Evolutionary conservation across 2,113 vertebrate genomes (phyloP).

Genomic region (Bolborhynchus lineola): DNA sequence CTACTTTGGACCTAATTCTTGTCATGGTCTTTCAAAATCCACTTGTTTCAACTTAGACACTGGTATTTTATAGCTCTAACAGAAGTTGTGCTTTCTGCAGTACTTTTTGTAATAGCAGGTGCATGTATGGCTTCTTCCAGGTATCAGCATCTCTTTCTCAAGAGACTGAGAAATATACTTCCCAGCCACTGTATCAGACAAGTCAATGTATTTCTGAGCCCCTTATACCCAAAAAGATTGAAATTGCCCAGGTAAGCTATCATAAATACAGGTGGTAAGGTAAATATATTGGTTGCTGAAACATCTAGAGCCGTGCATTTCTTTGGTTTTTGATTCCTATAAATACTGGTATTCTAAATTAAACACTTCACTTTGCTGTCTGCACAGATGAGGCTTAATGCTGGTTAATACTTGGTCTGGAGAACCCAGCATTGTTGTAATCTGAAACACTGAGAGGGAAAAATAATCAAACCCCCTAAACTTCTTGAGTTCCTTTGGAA

Average conservation of each 20-base stretch:
- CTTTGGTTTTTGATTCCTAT: neutral
- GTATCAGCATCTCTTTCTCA: conserved; percentile 18
- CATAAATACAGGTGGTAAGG: neutral
- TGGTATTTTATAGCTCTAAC: neutral
- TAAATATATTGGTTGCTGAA: neutral
- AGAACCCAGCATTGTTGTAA: neutral
- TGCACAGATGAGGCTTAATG: neutral
- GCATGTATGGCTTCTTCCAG: conserved; percentile 4
- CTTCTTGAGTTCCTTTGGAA: neutral
- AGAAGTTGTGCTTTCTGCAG: neutral
- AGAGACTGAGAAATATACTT: conserved; percentile 67
- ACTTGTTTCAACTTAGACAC: neutral
- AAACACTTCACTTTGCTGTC: neutral
- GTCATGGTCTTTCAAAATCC: neutral
- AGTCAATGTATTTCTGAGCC: conserved; percentile 44
- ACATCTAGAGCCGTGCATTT: neutral
- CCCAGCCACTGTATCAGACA: conserved; percentile 67
- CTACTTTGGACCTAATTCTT: neutral
- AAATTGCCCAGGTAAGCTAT: conserved; percentile 52
- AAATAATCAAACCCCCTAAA: neutral
- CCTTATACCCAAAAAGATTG: conserved; percentile 54
- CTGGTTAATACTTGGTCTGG: conserved; percentile 27
- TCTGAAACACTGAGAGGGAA: neutral
- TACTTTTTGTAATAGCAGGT: neutral
- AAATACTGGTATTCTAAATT: neutral